Evolutionary conservation across 2,888 invertebrate species (phyloP).

Genomic region (Esperia sulphurella): DNA sequence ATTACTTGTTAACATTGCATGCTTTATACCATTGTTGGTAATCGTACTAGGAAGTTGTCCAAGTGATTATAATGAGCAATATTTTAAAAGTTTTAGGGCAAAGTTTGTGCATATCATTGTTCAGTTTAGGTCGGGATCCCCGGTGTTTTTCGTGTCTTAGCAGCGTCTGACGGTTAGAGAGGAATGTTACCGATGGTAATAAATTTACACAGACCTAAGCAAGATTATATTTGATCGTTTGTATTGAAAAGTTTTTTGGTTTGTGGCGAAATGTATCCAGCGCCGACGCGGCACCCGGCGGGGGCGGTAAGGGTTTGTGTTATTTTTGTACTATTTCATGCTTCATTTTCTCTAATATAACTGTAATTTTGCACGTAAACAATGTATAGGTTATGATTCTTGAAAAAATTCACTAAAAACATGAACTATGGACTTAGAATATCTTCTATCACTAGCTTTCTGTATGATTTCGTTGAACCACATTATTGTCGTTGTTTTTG

Average conservation of each 20-base stretch:
- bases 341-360: not conserved
- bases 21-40: slow-evolving; percentile 29
- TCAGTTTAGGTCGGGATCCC: slow-evolving; percentile 53
- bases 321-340: slow-evolving; percentile 25
- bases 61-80: slow-evolving; percentile 65
- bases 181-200: slow-evolving; percentile 60
- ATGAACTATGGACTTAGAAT: too few relatives aligned
- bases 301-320: slow-evolving; percentile 84
- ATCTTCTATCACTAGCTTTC: too few relatives aligned
- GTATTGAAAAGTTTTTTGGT: slow-evolving; percentile 21
- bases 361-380: not conserved
- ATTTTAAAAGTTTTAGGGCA: slow-evolving; percentile 66
- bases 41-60: slow-evolving; percentile 36
- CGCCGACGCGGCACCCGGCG: slow-evolving; percentile 87
- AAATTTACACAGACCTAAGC: slow-evolving; percentile 51
- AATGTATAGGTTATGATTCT: not conserved
- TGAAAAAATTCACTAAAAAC: too few relatives aligned
- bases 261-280: slow-evolving; percentile 82
- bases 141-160: slow-evolving; percentile 64
- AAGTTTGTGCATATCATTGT: slow-evolving; percentile 78
- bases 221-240: slow-evolving; percentile 57
- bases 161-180: slow-evolving; percentile 43
- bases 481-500: slow-evolving; percentile 29
- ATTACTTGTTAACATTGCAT: slow-evolving; percentile 27
- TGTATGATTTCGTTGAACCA: not conserved